Base-by-base conservation (phyloP, 2,113 vertebrate genomes). In the Cercocebus atys region DNA sequence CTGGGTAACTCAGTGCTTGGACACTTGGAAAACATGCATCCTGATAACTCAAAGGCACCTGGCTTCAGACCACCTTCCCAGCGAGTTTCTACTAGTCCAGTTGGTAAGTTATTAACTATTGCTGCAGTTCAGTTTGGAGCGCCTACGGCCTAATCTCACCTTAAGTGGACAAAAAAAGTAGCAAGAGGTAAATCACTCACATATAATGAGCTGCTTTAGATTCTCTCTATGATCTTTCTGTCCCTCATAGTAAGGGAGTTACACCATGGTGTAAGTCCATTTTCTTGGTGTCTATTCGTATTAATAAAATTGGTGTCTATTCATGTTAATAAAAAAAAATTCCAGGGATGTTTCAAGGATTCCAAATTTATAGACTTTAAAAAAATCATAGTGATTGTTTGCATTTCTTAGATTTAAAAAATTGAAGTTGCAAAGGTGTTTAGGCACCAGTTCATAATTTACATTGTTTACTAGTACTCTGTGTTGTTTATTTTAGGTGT, bases 41-140 rank as follows among this genome's bases (percentile, higher is more conserved):
- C 99, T 59, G 99, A 99, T 98, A 99, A 98, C 98, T 99, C 99
- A 94, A 99, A 99, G 98, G 99, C 99, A 97, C 99, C 99, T 84
- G 99, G 99, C 84, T 99, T 99, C 98, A 99, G 99, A 98, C 99
- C 99, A 76, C 98, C 99, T 97, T 99, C 99, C 91, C 99, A 99
- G 80, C 98, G 99, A 98, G 99, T 99, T 98, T 99, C 99, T 57
- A 99, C 99, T 93, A 99, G 99, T 98, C 99, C 99, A 94, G 99
- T 99, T 88, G 99, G 99, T 99, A 99, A 98, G 99, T 99, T 43
- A 61, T 32, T 59, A 90, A 81, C n/a, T 81, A 7, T 75, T n/a
- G 6, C 45, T 86, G 14, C 61, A 57, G 2, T 30, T 92, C 59
- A 92, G 5, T 75, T 68, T 89, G 78, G 8, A 47, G 35, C 55